Conservation (phyloP, 2,888 invertebrate genomes). For the Venusia cambrica region DNA sequence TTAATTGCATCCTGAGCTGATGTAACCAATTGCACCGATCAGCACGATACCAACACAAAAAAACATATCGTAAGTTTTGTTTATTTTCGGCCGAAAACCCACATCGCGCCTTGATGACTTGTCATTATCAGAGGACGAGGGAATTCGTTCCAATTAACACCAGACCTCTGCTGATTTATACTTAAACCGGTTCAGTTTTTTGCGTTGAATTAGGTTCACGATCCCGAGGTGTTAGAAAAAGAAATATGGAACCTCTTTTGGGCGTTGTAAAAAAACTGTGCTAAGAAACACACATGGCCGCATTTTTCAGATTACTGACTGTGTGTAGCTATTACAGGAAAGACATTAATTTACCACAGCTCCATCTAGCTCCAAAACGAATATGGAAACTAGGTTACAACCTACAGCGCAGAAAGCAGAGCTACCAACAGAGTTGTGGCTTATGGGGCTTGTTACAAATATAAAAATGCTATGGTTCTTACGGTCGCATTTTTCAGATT, state of each 20-base stretch:
- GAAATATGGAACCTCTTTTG: slow-evolving; percentile 32
- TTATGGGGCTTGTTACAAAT: too few relatives aligned
- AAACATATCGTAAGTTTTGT: slow-evolving; percentile 21
- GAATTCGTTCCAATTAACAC: slow-evolving; percentile 78
- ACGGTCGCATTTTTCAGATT: too few relatives aligned
- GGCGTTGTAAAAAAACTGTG: slow-evolving; percentile 8
- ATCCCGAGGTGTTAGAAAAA: slow-evolving; percentile 56
- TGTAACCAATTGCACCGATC: slow-evolving; percentile 23
- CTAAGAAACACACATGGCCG: too few relatives aligned
- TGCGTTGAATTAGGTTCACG: slow-evolving; percentile 54
- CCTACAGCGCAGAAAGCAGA: too few relatives aligned
- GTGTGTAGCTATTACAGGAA: too few relatives aligned
- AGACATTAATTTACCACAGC: too few relatives aligned
- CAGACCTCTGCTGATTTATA: slow-evolving; percentile 64
- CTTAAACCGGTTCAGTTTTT: slow-evolving; percentile 57
- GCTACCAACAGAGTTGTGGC: too few relatives aligned
- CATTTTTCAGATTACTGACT: too few relatives aligned
- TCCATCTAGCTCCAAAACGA: too few relatives aligned
- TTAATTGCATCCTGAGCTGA: too few relatives aligned
- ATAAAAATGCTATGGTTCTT: too few relatives aligned
- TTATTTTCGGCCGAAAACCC: slow-evolving; percentile 28
- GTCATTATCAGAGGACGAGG: slow-evolving; percentile 51
- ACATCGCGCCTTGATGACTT: slow-evolving; percentile 33
- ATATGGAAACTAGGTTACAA: too few relatives aligned
- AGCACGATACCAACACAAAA: slow-evolving; percentile 22